These are phyloP conservation scores for Microplitis deprimator DNA, from an alignment of 2,888 invertebrate species.

Conservation along the genomic window DNA sequence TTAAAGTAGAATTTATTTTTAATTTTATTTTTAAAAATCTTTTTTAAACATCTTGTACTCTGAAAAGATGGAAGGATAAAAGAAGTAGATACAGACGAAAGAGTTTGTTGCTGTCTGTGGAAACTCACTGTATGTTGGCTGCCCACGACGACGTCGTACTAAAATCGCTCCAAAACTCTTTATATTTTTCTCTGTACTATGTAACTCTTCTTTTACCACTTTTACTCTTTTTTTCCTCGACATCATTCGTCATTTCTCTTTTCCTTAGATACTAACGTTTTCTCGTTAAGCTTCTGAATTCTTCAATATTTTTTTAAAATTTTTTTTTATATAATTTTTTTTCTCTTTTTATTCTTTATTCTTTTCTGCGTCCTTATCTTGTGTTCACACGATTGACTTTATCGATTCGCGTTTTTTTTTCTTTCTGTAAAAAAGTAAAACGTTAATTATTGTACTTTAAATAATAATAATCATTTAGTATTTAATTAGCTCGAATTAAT, in stretches of 20 bases:
- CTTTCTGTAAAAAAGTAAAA: conserved; percentile 12
- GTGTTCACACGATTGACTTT: conserved; percentile 28
- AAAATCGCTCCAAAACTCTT: conserved; percentile 39
- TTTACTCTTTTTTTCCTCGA: conserved; percentile 42
- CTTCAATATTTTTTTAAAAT: neutral
- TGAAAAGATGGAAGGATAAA: conserved; percentile 25
- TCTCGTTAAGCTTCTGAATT: conserved; percentile 20
- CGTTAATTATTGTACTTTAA: neutral
- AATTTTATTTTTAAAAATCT: conserved; percentile 12
- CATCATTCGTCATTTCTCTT: conserved; percentile 50
- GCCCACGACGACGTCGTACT: conserved; percentile 9
- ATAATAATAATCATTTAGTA: neutral
- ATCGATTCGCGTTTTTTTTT: neutral
- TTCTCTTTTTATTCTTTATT: neutral
- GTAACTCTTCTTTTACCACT: conserved; percentile 26
- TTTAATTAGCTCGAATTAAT: neutral
- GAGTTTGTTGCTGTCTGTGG: conserved; percentile 8
- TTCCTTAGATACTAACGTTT: neutral
- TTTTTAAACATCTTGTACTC: neutral
- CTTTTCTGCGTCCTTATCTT: conserved; percentile 8
- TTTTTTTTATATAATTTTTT: neutral
- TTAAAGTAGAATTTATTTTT: conserved; percentile 13
- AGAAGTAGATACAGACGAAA: conserved; percentile 27
- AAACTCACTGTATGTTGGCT: neutral
- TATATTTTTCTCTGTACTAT: conserved; percentile 37